These are phyloP conservation scores for Pocillopora grandis DNA, from an alignment of 92 coral and sea anemone genomes.

Conservation along the genomic window DNA sequence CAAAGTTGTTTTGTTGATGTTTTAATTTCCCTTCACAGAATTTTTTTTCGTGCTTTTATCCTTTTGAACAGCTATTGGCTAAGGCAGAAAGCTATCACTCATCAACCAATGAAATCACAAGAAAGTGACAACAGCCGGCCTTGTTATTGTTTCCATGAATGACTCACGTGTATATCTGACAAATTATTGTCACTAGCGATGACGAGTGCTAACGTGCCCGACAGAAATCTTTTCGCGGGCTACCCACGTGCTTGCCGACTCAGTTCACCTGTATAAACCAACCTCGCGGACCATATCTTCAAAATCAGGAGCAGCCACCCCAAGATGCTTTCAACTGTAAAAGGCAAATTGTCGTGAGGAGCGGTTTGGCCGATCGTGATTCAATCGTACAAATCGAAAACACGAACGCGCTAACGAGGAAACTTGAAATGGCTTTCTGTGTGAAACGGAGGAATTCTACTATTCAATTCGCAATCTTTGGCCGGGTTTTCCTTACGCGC, in stretches of 20 bases:
- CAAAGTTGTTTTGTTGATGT: conserved; percentile 10
- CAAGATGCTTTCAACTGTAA: conserved; percentile 25
- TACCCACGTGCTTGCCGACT: conserved; percentile 39
- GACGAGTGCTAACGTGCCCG: conserved; percentile 10
- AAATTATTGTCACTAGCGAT: conserved; percentile 12
- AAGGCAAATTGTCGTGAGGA: conserved; percentile 10
- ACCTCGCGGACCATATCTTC: conserved; percentile 35
- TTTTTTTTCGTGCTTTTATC: neutral
- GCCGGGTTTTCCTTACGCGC: neutral
- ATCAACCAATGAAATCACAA: conserved; percentile 25
- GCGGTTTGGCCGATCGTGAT: neutral
- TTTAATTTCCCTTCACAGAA: neutral
- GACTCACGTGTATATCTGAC: conserved; percentile 28
- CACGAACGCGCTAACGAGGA: neutral
- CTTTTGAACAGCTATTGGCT: conserved; percentile 12
- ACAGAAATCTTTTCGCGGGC: conserved; percentile 32
- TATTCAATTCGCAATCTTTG: neutral
- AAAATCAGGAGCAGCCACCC: conserved; percentile 33
- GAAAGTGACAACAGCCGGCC: neutral
- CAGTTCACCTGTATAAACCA: conserved; percentile 52
- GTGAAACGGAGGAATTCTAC: neutral
- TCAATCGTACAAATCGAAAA: neutral
- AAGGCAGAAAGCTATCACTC: neutral
- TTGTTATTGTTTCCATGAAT: conserved; percentile 35
- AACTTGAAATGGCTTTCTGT: conserved; percentile 16